These are phyloP conservation scores for Empidonax alnorum DNA, from an alignment of 2,113 vertebrate genomes.

Conservation along the genomic window DNA sequence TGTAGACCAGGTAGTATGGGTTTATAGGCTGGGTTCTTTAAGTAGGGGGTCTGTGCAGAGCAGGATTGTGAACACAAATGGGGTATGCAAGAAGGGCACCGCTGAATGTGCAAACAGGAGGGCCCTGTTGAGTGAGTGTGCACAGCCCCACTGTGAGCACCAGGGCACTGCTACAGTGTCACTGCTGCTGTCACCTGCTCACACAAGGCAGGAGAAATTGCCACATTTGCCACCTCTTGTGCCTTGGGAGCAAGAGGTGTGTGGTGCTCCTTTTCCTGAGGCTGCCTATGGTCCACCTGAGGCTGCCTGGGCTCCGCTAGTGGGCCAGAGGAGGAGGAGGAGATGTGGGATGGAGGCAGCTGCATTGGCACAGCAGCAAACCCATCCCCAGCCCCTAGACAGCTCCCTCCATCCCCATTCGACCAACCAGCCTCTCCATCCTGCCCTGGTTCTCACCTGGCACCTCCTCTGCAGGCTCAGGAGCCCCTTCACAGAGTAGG, in stretches of 20 bases:
- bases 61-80: rapidly evolving
- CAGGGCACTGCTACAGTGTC: not conserved
- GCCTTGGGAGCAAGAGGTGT: not conserved
- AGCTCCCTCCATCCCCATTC: not conserved
- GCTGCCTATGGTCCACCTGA: not conserved
- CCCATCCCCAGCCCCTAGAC: not conserved
- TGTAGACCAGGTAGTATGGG: not conserved
- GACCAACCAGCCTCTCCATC: not conserved
- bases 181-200: not conserved
- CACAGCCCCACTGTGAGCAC: not conserved
- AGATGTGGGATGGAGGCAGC: not conserved
- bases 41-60: not conserved
- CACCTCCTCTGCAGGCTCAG: not conserved
- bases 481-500: not conserved
- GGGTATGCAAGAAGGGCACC: not conserved
- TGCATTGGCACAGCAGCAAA: not conserved
- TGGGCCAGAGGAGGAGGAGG: not conserved
- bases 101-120: not conserved
- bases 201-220: not conserved
- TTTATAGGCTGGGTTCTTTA: not conserved
- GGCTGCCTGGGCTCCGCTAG: not conserved
- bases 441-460: not conserved
- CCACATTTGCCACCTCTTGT: not conserved
- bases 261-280: not conserved
- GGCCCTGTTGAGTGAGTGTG: rapidly evolving